Percentiles rank a stretch among this genome's conserved stretches.
Evolutionary conservation across 2,888 invertebrate genomes (phyloP).

Genomic region (Agapostemon virescens): DNA sequence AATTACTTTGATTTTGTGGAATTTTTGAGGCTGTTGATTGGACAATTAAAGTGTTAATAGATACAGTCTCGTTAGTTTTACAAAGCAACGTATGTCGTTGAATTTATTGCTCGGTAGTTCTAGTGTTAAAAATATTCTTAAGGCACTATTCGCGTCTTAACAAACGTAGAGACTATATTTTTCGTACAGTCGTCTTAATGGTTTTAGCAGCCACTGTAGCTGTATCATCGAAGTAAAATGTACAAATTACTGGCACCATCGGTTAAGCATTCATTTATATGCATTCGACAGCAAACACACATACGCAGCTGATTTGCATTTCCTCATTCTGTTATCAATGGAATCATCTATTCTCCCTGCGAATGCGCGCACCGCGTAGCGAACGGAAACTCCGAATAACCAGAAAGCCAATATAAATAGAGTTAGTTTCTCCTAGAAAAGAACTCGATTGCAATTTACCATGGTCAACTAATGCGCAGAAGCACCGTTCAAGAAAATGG

Average conservation of each 20-base stretch:
- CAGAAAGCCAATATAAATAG: conserved; percentile 6
- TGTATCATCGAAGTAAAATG: neutral
- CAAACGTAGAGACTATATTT: neutral
- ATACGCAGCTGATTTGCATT: neutral
- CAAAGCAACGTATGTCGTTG: too few species aligned
- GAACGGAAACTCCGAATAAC: neutral
- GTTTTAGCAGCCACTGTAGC: neutral
- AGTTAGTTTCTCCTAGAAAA: conserved; percentile 22
- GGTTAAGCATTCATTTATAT: neutral
- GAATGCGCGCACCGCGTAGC: neutral
- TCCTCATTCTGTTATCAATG: conserved; percentile 3
- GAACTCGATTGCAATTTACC: conserved; percentile 42
- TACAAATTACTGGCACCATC: neutral
- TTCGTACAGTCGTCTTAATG: neutral
- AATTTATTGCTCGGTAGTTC: too few species aligned
- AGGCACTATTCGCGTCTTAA: too few species aligned
- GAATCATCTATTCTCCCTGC: neutral
- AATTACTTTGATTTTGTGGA: too few species aligned
- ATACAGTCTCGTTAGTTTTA: too few species aligned
- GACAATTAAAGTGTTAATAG: too few species aligned
- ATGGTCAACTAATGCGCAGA: conserved; percentile 11
- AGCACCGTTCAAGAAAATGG: conserved; percentile 48
- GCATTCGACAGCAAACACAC: neutral
- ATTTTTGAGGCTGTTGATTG: too few species aligned
- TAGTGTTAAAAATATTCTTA: too few species aligned